Conservation (phyloP, 2,797 vertebrate species). For the Tenualosa thibaudeaui region DNA sequence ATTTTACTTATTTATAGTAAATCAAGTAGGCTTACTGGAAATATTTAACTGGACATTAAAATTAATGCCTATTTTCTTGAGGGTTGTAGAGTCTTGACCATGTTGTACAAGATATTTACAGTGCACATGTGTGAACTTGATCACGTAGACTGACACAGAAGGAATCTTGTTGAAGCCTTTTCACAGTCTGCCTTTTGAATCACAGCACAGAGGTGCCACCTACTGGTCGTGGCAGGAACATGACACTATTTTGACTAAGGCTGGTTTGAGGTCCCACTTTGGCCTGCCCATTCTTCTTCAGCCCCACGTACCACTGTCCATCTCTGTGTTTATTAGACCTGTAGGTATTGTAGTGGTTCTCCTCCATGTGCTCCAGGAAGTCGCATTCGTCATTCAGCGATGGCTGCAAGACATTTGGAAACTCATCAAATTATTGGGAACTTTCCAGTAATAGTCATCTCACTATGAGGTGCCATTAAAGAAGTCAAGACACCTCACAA, state of each 20-base stretch:
- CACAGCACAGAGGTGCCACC: slow-evolving; percentile 25
- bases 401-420: slow-evolving; percentile 66
- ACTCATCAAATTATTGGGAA: not conserved
- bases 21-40: not conserved
- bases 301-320: slow-evolving; percentile 85
- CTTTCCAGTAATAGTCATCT: too few relatives aligned
- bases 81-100: not conserved
- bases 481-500: slow-evolving; percentile 4
- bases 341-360: slow-evolving; percentile 94
- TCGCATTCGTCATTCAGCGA: slow-evolving; percentile 84
- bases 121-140: not conserved
- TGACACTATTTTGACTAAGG: slow-evolving; percentile 86
- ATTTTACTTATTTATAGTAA: too few relatives aligned
- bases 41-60: not conserved
- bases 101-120: slow-evolving; percentile 3
- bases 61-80: not conserved
- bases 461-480: slow-evolving; percentile 24
- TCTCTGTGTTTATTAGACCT: slow-evolving; percentile 81
- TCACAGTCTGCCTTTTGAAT: not conserved
- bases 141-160: not conserved
- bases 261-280: slow-evolving; percentile 86
- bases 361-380: slow-evolving; percentile 88
- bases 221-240: slow-evolving; percentile 85
- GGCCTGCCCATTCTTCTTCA: slow-evolving; percentile 87
- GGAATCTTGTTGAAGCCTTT: not conserved